These are phyloP conservation scores for Phengaris alcon DNA, from an alignment of 2,888 invertebrate species.

Conservation along the genomic window DNA sequence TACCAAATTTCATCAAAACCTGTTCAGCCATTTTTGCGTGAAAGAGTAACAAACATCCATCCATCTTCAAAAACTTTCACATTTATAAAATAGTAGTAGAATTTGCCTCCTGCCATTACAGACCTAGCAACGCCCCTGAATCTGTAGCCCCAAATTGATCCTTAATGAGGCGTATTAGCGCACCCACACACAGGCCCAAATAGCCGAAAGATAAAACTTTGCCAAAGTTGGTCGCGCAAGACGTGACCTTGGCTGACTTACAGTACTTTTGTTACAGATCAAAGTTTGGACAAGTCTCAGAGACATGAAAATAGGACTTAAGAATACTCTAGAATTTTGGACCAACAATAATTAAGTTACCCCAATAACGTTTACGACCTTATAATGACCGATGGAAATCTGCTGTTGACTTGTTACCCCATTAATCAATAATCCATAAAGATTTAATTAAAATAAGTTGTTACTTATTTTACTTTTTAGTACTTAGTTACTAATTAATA, in stretches of 20 bases:
- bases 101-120: not conserved
- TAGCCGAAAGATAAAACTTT: conserved; percentile 12
- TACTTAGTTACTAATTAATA: too few relatives aligned
- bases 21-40: too few relatives aligned
- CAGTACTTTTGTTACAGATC: conserved; percentile 16
- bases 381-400: not conserved
- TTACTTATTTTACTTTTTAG: too few relatives aligned
- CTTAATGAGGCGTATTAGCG: conserved; percentile 14
- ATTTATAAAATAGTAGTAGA: too few relatives aligned
- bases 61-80: too few relatives aligned
- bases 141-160: conserved; percentile 3
- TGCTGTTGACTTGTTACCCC: too few relatives aligned
- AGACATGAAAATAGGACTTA: not conserved
- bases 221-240: not conserved
- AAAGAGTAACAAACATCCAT: too few relatives aligned
- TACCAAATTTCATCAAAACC: too few relatives aligned
- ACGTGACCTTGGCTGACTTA: conserved; percentile 15
- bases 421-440: too few relatives aligned
- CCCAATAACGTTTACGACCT: not conserved
- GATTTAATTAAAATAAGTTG: too few relatives aligned
- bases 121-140: conserved; percentile 19
- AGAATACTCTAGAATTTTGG: not conserved
- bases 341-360: not conserved
- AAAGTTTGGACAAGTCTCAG: not conserved
- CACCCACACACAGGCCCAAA: conserved; percentile 15